Percentiles rank a stretch among this genome's conserved stretches.
Evolutionary conservation across 2,113 vertebrate genomes (phyloP).

Genomic region (Micromys minutus): DNA sequence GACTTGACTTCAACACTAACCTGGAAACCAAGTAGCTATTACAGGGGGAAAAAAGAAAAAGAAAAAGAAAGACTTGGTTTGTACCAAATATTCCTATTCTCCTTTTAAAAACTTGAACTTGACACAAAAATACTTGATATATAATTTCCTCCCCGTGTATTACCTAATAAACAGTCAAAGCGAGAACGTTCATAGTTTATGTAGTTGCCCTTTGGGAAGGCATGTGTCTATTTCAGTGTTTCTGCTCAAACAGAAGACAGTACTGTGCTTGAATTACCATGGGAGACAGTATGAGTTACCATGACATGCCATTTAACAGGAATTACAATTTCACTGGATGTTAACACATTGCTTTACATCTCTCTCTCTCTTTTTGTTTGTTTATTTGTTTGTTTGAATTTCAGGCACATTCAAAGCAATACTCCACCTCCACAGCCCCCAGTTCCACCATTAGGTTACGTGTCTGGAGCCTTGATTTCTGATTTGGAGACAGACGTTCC

Average conservation of each 20-base stretch:
- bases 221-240: background rate
- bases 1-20: background rate
- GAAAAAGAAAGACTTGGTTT: background rate
- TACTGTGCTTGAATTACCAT: background rate
- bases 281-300: background rate
- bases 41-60: background rate
- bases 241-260: background rate
- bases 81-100: background rate
- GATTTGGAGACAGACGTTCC: conserved; percentile 97
- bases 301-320: background rate
- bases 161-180: background rate
- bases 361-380: background rate
- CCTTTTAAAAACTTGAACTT: background rate
- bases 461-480: conserved; percentile 97
- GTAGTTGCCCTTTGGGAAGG: background rate
- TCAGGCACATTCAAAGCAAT: conserved; percentile 97
- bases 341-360: background rate
- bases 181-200: background rate
- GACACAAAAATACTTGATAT: background rate
- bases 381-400: too few relatives aligned
- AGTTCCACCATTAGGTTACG: conserved; percentile 95
- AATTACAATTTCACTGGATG: background rate
- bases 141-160: background rate
- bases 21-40: background rate
- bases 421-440: conserved; percentile 96